Conservation (phyloP, 2,797 vertebrate genomes). For the Eulemur mongoz region DNA sequence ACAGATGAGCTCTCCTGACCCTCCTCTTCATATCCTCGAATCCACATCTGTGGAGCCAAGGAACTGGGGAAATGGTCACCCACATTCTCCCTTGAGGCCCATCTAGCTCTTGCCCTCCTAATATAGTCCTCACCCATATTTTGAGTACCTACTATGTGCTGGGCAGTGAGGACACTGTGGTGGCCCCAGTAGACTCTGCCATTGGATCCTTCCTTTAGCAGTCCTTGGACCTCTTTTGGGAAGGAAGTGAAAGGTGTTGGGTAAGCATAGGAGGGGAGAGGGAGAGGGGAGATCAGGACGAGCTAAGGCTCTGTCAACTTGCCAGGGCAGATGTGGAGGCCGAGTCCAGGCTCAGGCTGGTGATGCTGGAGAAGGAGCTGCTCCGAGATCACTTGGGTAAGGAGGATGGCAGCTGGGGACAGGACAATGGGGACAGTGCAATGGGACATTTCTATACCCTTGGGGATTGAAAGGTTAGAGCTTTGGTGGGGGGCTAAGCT, state of each 20-base stretch:
- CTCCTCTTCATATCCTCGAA: background rate
- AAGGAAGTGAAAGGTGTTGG: background rate
- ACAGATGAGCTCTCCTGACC: background rate
- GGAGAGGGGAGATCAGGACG: background rate
- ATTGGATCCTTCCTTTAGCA: background rate
- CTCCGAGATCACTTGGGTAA: constrained; percentile 87
- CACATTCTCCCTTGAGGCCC: no score
- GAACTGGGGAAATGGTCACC: background rate
- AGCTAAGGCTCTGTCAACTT: constrained; percentile 13
- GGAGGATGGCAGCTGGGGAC: constrained; percentile 19
- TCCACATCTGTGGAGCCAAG: background rate
- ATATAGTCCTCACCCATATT: background rate
- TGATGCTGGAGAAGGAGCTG: constrained; percentile 83
- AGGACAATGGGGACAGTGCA: no score
- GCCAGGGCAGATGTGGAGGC: constrained; percentile 75
- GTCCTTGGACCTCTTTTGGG: background rate
- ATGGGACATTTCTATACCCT: background rate
- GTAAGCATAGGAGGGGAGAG: background rate
- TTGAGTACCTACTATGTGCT: background rate
- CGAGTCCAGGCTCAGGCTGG: constrained; percentile 79
- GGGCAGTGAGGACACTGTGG: background rate
- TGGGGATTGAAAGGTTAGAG: background rate
- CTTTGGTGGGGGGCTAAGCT: background rate
- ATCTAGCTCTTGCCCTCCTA: background rate
- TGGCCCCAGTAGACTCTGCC: background rate